Conservation (phyloP, 2,888 invertebrate species). For the Phengaris alcon region DNA sequence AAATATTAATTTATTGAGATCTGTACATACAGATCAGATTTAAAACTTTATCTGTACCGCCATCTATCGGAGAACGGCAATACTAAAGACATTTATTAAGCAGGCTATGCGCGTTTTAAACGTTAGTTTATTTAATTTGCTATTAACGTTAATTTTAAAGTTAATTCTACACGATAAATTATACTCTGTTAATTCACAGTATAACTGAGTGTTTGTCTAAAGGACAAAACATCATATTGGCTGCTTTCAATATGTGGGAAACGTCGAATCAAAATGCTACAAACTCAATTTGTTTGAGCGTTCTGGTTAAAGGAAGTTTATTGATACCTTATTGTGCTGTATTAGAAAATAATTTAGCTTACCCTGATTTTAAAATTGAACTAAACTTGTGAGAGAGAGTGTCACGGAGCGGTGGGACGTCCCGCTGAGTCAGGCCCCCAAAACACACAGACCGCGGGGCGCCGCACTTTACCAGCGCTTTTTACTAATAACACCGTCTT, state of each 20-base stretch:
- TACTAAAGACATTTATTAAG: neutral
- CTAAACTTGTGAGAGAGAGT: constrained; percentile 34
- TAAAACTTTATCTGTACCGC: constrained; percentile 34
- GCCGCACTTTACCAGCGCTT: constrained; percentile 50
- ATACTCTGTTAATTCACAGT: constrained; percentile 50
- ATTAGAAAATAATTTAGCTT: constrained; percentile 31
- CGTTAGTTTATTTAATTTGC: neutral
- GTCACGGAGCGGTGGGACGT: constrained; percentile 56
- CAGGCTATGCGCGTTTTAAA: neutral
- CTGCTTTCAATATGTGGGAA: constrained; percentile 70
- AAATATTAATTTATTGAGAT: too few species aligned
- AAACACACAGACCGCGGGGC: constrained; percentile 77
- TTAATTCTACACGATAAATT: constrained; percentile 44
- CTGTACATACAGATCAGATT: neutral
- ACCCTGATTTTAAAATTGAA: constrained; percentile 14
- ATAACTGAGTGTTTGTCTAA: constrained; percentile 63
- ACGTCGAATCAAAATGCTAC: constrained; percentile 43
- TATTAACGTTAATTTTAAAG: constrained; percentile 32
- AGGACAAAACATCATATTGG: constrained; percentile 71
- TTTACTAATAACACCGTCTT: constrained; percentile 73
- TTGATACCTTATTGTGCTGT: constrained; percentile 28
- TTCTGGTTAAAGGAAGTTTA: constrained; percentile 23
- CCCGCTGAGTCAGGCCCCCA: constrained; percentile 62
- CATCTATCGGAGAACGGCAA: constrained; percentile 41
- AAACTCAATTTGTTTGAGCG: constrained; percentile 27